These are phyloP conservation scores for Coendou prehensilis DNA, from an alignment of 2,797 vertebrate species.

Conservation along the genomic window DNA sequence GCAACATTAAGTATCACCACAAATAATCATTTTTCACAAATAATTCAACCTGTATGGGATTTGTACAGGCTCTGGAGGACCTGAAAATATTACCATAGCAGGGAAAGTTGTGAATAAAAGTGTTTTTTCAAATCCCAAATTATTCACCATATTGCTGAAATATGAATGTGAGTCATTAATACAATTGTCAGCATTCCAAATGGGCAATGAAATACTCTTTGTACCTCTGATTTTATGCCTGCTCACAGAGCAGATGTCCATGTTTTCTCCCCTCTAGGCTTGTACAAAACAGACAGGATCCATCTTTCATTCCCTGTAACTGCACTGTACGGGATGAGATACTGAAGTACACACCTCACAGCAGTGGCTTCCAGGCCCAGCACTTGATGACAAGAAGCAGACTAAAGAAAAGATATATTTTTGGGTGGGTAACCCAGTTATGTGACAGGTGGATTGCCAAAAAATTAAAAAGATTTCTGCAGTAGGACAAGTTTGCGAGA, in stretches of 20 bases:
- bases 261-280: background rate
- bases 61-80: background rate
- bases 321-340: background rate
- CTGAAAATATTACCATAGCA: slow-evolving; percentile 48
- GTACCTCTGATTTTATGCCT: background rate
- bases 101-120: slow-evolving; percentile 10
- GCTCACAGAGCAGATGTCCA: background rate
- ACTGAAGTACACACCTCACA: background rate
- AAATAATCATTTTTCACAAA: slow-evolving; percentile 56
- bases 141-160: slow-evolving; percentile 46
- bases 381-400: background rate
- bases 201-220: slow-evolving; percentile 39
- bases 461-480: background rate
- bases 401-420: background rate
- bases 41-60: background rate
- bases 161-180: slow-evolving; percentile 56
- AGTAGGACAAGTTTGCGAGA: background rate
- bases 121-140: slow-evolving; percentile 28
- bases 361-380: background rate
- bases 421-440: background rate
- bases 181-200: slow-evolving; percentile 50
- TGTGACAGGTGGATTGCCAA: no score
- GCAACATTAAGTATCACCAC: background rate
- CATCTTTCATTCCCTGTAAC: background rate
- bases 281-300: background rate